phyloP scores from a whole-genome alignment of 2,797 vertebrate species.

The Sylvilagus floridanus region DNA sequence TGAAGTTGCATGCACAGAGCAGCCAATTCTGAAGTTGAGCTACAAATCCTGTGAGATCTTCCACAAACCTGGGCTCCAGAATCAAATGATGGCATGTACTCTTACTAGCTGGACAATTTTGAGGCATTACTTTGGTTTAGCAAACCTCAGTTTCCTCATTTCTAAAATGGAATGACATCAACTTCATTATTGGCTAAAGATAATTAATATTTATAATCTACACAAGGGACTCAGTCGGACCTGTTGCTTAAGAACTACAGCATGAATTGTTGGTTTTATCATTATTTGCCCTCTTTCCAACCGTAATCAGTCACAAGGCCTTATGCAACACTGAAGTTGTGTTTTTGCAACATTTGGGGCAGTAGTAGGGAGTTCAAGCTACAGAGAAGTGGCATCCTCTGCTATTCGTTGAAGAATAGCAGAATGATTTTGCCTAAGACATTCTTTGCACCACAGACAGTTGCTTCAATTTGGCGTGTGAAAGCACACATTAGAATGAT shows the following conservation, averaged over 20 bases:
- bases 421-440: background rate
- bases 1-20: background rate
- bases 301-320: too few species aligned
- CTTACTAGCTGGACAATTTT: background rate
- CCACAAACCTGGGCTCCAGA: background rate
- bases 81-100: background rate
- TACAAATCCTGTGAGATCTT: background rate
- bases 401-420: background rate
- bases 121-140: background rate
- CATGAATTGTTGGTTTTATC: background rate
- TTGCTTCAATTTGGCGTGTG: background rate
- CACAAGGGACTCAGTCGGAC: background rate
- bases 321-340: background rate
- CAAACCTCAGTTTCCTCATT: background rate
- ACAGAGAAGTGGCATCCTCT: background rate
- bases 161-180: background rate
- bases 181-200: background rate
- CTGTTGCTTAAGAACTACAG: background rate
- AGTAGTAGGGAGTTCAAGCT: background rate
- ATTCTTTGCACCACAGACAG: background rate
- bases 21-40: background rate
- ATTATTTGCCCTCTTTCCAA: background rate
- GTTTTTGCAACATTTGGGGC: accelerated
- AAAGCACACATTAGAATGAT: background rate
- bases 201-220: background rate